A percentile compares a stretch with the other conserved stretches of the same genome.
phyloP scores from a whole-genome alignment of 1,140 invertebrate genomes.

The Stegodyphus dumicola region DNA sequence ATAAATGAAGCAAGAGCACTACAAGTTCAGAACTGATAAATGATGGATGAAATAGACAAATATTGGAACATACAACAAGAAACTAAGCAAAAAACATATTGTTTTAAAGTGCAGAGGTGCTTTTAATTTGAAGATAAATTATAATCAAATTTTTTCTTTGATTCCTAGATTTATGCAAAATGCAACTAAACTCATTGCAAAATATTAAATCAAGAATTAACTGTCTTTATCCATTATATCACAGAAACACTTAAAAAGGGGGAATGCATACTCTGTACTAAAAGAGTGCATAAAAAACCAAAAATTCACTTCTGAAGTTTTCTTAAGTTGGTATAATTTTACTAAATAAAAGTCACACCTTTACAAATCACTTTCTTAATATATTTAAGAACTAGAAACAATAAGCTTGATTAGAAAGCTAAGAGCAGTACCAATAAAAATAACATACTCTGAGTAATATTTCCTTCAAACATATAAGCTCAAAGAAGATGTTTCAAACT shows the following conservation, averaged over 20 bases:
- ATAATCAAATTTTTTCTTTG: not conserved
- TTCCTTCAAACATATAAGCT: too few relatives aligned
- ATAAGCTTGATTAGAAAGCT: too few relatives aligned
- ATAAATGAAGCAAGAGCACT: not conserved
- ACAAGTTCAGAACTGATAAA: not conserved
- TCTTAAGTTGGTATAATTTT: not conserved
- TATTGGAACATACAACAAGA: not conserved
- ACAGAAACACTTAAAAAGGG: slow-evolving; percentile 55
- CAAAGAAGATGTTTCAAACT: too few relatives aligned
- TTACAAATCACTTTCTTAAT: not conserved
- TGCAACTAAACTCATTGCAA: slow-evolving; percentile 53
- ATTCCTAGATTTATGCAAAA: slow-evolving; percentile 19
- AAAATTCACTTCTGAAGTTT: not conserved
- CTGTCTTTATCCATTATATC: slow-evolving; percentile 47
- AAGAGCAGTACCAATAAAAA: too few relatives aligned
- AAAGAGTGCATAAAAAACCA: slow-evolving; percentile 17
- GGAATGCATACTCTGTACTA: slow-evolving; percentile 49
- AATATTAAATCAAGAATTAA: slow-evolving; percentile 56
- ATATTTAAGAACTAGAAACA: too few relatives aligned
- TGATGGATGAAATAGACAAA: not conserved
- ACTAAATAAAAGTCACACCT: not conserved
- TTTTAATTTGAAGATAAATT: too few relatives aligned
- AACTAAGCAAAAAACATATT: not conserved
- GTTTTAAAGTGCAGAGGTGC: not conserved
- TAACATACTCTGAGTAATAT: too few relatives aligned